A percentile compares a stretch with the other conserved stretches of the same genome.
phyloP scores from a whole-genome alignment of 2,888 invertebrate genomes.

The Hoplodrina blanda region DNA sequence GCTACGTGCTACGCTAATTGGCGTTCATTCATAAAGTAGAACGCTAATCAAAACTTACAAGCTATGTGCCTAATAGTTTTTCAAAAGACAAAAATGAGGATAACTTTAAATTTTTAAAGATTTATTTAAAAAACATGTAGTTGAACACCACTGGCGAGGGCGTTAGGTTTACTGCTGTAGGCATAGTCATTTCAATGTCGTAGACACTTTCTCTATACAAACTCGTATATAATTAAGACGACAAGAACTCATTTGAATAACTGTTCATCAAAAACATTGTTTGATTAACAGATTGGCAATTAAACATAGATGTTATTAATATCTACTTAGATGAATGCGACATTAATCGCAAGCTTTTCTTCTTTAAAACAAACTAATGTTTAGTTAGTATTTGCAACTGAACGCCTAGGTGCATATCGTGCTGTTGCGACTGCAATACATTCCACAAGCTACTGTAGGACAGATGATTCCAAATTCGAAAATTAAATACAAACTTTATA shows the following conservation, averaged over 20 bases:
- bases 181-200: slow-evolving; percentile 39
- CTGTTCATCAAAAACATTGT: slow-evolving; percentile 10
- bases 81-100: too few relatives aligned
- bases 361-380: neutral
- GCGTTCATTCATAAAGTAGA: too few relatives aligned
- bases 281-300: slow-evolving; percentile 12
- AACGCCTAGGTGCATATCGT: neutral
- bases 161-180: slow-evolving; percentile 28
- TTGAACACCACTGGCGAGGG: slow-evolving; percentile 32
- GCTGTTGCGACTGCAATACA: neutral
- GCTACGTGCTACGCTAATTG: neutral
- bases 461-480: too few relatives aligned
- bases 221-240: slow-evolving; percentile 37
- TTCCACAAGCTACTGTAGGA: too few relatives aligned
- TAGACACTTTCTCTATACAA: slow-evolving; percentile 43
- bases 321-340: neutral
- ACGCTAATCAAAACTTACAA: too few relatives aligned
- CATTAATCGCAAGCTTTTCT: neutral
- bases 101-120: too few relatives aligned
- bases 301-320: slow-evolving; percentile 17
- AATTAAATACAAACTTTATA: too few relatives aligned
- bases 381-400: neutral
- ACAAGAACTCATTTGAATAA: slow-evolving; percentile 15
- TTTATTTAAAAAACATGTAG: neutral
- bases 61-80: too few relatives aligned